Percentiles rank a stretch among this genome's conserved stretches.
phyloP scores from a whole-genome alignment of 2,888 invertebrate genomes.

The Catonia carolina region DNA sequence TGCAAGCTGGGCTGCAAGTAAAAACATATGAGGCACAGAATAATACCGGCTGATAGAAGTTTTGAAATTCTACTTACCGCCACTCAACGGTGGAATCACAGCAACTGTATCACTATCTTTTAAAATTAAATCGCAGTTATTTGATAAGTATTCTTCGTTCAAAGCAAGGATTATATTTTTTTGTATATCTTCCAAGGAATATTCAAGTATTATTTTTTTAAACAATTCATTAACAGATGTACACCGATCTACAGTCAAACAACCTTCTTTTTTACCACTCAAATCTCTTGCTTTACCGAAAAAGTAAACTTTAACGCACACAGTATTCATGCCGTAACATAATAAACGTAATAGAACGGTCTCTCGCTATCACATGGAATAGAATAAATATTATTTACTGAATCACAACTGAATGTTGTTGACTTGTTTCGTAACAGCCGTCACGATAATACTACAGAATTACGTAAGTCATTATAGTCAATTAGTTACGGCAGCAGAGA shows the following conservation, averaged over 20 bases:
- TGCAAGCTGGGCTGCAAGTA: too few species aligned
- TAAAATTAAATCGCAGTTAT: constrained; percentile 50
- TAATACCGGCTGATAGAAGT: too few species aligned
- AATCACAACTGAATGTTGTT: too few species aligned
- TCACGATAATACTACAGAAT: too few species aligned
- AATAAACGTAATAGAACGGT: too few species aligned
- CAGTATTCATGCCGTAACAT: background rate
- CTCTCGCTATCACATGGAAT: too few species aligned
- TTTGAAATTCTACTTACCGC: constrained; percentile 50
- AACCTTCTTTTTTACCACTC: constrained; percentile 55
- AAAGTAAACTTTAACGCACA: constrained; percentile 63
- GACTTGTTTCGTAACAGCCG: too few species aligned
- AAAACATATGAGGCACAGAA: too few species aligned
- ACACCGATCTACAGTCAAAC: constrained; percentile 46
- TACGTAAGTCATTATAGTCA: too few species aligned
- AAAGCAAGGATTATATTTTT: constrained; percentile 69
- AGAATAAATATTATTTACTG: too few species aligned
- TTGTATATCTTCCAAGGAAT: constrained; percentile 59
- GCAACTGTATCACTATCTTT: constrained; percentile 74
- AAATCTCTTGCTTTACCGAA: constrained; percentile 88
- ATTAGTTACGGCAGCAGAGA: too few species aligned
- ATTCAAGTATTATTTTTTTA: constrained; percentile 53
- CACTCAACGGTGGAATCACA: constrained; percentile 90
- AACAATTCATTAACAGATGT: constrained; percentile 54
- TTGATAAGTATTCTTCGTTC: constrained; percentile 71